Conservation (phyloP, 1,140 invertebrate species). For the Eurosta solidaginis region DNA sequence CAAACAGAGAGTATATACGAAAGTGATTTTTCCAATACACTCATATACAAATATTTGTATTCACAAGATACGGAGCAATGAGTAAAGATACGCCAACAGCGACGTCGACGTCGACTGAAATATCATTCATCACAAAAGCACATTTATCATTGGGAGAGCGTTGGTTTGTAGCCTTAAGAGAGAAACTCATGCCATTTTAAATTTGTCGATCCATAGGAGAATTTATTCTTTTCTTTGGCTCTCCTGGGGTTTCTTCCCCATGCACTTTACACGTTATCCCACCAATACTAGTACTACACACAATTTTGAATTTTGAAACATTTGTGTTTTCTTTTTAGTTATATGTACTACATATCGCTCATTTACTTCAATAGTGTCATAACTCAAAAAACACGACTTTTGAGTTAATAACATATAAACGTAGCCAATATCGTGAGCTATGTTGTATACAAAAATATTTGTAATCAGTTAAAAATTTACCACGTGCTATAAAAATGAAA, state of each 20-base stretch:
- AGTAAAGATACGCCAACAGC: not conserved
- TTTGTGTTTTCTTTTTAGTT: no score
- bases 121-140: not conserved
- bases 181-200: not conserved
- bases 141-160: not conserved
- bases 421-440: no score
- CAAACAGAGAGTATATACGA: not conserved
- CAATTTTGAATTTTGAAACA: no score
- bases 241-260: not conserved
- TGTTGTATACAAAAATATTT: no score
- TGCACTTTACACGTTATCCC: not conserved
- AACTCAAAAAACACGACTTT: no score
- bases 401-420: no score
- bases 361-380: no score
- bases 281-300: not conserved
- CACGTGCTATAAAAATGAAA: no score
- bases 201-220: not conserved
- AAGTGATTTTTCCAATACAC: no score
- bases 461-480: no score
- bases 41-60: no score
- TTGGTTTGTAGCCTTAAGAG: not conserved
- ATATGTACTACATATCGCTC: no score
- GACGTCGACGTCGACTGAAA: not conserved
- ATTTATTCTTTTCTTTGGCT: not conserved
- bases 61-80: not conserved